Evolutionary conservation across 2,797 vertebrate species (phyloP).

Genomic region (Onychomys leucogaster): DNA sequence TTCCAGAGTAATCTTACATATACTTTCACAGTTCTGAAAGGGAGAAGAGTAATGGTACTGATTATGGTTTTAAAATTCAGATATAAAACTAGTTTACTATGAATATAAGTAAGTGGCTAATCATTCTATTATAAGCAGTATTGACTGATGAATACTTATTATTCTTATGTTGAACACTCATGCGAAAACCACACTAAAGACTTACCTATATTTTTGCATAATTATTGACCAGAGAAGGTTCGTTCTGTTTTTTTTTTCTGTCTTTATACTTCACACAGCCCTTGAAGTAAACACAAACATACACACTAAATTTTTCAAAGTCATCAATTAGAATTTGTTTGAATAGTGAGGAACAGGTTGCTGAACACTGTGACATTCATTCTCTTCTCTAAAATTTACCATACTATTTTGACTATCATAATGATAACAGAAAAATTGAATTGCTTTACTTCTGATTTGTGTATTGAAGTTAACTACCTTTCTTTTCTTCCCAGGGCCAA

Average conservation of each 20-base stretch:
- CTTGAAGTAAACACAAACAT: background rate
- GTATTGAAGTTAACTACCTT: background rate
- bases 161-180: background rate
- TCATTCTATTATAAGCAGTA: background rate
- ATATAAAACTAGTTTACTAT: background rate
- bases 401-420: background rate
- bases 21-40: background rate
- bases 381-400: background rate
- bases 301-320: background rate
- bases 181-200: background rate
- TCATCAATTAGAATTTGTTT: background rate
- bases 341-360: background rate
- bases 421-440: background rate
- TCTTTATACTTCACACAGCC: background rate
- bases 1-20: background rate
- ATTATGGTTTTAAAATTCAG: constrained; percentile 23
- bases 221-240: background rate
- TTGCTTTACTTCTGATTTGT: background rate
- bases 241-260: background rate
- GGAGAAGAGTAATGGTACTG: rapidly evolving
- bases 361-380: background rate
- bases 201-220: background rate
- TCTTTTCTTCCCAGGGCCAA: background rate
- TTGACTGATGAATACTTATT: background rate
- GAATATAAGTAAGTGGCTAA: background rate